phyloP scores from a whole-genome alignment of 2,888 invertebrate genomes.

The Odontomyia ornata region DNA sequence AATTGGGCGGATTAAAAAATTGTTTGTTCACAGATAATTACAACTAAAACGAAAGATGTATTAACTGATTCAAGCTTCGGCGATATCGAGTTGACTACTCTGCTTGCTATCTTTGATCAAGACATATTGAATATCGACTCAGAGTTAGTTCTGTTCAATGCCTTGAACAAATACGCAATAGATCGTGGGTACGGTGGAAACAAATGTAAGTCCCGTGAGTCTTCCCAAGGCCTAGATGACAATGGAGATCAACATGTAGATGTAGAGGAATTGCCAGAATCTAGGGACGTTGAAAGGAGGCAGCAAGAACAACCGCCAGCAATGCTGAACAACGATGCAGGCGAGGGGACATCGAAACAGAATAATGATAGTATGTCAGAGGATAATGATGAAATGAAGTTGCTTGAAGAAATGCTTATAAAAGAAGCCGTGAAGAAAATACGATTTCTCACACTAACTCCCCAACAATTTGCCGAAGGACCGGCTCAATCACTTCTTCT shows the following conservation, averaged over 20 bases:
- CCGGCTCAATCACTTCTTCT: conserved; percentile 80
- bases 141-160: conserved; percentile 80
- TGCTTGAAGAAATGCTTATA: conserved; percentile 63
- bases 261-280: conserved; percentile 52
- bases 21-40: conserved; percentile 76
- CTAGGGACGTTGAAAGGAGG: conserved; percentile 54
- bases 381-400: conserved; percentile 58
- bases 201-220: conserved; percentile 42
- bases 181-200: conserved; percentile 64
- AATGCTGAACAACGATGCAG: conserved; percentile 13
- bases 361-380: conserved; percentile 42
- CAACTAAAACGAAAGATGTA: conserved; percentile 79
- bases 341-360: conserved; percentile 49
- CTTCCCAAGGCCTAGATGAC: conserved; percentile 37
- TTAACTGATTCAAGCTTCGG: conserved; percentile 79
- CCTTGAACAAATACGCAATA: conserved; percentile 73
- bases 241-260: conserved; percentile 51
- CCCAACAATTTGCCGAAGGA: conserved; percentile 84
- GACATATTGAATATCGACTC: conserved; percentile 77
- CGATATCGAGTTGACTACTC: conserved; percentile 78
- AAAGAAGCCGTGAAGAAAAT: conserved; percentile 78
- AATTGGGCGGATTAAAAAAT: too few relatives aligned
- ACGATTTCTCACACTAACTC: conserved; percentile 79
- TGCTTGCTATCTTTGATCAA: conserved; percentile 78
- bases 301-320: conserved; percentile 41